Evolutionary conservation across 2,888 invertebrate genomes (phyloP).

Genomic region (Latrodectus elegans): DNA sequence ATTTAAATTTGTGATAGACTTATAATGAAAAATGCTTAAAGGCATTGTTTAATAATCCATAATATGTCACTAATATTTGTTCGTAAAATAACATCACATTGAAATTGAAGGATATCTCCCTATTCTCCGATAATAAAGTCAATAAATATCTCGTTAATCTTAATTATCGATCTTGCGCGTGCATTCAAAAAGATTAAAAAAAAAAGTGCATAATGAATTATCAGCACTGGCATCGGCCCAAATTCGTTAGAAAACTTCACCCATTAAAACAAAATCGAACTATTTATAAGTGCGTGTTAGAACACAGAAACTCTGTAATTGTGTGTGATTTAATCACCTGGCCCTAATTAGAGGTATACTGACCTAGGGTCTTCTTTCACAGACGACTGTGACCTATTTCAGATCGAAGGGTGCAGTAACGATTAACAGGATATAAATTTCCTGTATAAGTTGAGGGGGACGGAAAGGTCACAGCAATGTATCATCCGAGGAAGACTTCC

Average conservation of each 20-base stretch:
- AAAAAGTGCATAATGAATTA: not conserved
- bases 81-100: too few relatives aligned
- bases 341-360: not conserved
- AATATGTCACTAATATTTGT: too few relatives aligned
- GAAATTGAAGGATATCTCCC: too few relatives aligned
- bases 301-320: not conserved
- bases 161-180: too few relatives aligned
- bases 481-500: not conserved
- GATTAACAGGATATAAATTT: conserved; percentile 4
- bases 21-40: too few relatives aligned
- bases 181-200: too few relatives aligned
- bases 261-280: conserved; percentile 4
- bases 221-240: conserved; percentile 2
- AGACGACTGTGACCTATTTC: not conserved
- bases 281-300: not conserved
- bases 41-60: too few relatives aligned
- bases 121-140: too few relatives aligned
- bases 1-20: too few relatives aligned
- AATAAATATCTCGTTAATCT: too few relatives aligned
- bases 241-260: not conserved
- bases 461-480: not conserved
- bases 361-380: not conserved
- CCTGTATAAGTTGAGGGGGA: not conserved
- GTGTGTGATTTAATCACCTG: not conserved
- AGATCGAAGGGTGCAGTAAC: not conserved